Evolutionary conservation across 2,888 invertebrate species (phyloP).

Genomic region (Torymus auratus): DNA sequence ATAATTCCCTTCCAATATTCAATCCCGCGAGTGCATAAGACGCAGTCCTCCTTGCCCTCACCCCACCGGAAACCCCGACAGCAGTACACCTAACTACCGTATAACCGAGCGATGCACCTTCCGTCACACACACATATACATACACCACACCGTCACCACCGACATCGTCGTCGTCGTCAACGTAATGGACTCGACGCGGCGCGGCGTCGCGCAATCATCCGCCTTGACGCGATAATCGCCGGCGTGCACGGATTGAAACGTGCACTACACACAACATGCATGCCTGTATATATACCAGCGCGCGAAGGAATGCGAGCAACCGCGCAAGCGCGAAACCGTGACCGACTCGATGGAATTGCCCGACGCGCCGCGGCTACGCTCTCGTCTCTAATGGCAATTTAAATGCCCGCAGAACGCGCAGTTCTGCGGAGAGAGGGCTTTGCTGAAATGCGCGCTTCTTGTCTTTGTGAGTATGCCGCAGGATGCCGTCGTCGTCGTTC

Average conservation of each 20-base stretch:
- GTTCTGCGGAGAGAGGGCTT: too few species aligned
- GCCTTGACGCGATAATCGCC: slow-evolving; percentile 63
- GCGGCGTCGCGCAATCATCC: slow-evolving; percentile 59
- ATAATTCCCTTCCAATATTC: too few species aligned
- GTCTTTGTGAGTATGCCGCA: too few species aligned
- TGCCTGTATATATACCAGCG: slow-evolving; percentile 25
- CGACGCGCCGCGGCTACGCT: neutral
- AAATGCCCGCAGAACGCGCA: slow-evolving; percentile 23
- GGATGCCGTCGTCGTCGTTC: too few species aligned
- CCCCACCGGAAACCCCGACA: too few species aligned
- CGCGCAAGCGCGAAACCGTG: slow-evolving; percentile 51
- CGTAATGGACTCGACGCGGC: neutral
- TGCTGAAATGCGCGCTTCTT: too few species aligned
- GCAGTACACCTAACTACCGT: too few species aligned
- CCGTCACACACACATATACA: too few species aligned
- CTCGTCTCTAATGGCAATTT: slow-evolving; percentile 48
- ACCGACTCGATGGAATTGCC: slow-evolving; percentile 45
- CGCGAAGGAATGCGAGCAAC: neutral
- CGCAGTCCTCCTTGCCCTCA: too few species aligned
- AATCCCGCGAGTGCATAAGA: too few species aligned
- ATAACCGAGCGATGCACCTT: too few species aligned
- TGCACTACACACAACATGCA: slow-evolving; percentile 59
- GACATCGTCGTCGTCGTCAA: slow-evolving; percentile 9
- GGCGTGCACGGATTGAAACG: slow-evolving; percentile 62
- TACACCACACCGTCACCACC: too few species aligned